Percentiles rank a stretch among this genome's conserved stretches.
These are phyloP conservation scores for Microdon myrmicae DNA, from an alignment of 2,888 invertebrate genomes.

Conservation along the genomic window DNA sequence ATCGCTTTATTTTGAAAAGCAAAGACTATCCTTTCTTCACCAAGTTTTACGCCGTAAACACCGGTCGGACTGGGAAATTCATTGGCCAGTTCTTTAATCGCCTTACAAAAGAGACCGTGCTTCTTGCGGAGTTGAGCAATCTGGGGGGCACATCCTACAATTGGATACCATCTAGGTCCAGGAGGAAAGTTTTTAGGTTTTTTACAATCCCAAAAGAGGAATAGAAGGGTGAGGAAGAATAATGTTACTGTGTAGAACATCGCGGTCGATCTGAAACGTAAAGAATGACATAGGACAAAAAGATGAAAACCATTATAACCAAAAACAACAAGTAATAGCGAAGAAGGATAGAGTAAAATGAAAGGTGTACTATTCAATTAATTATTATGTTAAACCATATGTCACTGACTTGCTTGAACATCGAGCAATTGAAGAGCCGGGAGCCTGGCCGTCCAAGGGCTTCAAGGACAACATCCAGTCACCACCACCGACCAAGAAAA, in stretches of 20 bases:
- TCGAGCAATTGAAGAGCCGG: too few relatives aligned
- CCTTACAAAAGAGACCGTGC: conserved; percentile 76
- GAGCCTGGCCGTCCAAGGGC: too few relatives aligned
- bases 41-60: conserved; percentile 79
- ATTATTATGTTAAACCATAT: too few relatives aligned
- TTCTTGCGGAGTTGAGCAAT: conserved; percentile 73
- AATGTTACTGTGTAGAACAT: conserved; percentile 70
- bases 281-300: too few relatives aligned
- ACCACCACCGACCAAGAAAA: too few relatives aligned
- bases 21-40: conserved; percentile 79
- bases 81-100: conserved; percentile 72
- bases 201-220: conserved; percentile 74
- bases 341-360: too few relatives aligned
- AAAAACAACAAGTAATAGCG: too few relatives aligned
- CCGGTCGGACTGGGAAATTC: conserved; percentile 70
- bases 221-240: conserved; percentile 70
- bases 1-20: conserved; percentile 76
- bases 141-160: conserved; percentile 79
- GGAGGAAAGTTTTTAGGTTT: conserved; percentile 85
- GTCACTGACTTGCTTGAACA: too few relatives aligned
- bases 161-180: conserved; percentile 83
- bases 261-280: too few relatives aligned
- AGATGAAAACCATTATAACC: too few relatives aligned
- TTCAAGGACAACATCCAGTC: too few relatives aligned
- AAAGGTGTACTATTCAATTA: too few relatives aligned